Base-by-base conservation (phyloP, 2,113 vertebrate species). In the Passer domesticus region DNA sequence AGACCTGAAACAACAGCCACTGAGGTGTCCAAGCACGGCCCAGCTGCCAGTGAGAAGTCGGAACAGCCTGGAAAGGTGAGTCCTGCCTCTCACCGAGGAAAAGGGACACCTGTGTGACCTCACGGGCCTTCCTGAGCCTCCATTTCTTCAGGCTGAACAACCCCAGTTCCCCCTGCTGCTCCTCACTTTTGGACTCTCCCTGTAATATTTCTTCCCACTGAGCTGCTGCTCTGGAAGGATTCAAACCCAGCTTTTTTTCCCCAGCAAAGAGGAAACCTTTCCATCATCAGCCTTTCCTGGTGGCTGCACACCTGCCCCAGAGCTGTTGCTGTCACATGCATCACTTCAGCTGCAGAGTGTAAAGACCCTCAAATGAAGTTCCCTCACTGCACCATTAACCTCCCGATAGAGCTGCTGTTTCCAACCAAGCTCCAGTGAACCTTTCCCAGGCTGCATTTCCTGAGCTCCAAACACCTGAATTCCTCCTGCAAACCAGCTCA, bases 361-460 rank as follows among this genome's bases (percentile, higher is more conserved):
- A 74, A 87, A 83, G 91, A 83, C 75, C 50, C 63, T 53, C 44
- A 86, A 83, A 83, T 43, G 60, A 74, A 81, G 83, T 43, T 87
- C 47, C 47, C 33, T 91, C 49, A 21, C 47, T 94, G 89, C 83
- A 81, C 73, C 96, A 94, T 94, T 92, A 91, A 81, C 83, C 56
- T 86, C 22, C 89, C 92, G 53, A 81, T 20, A 23, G 21, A 91
- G 33, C 73, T 89, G 27, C 89, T 89, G 9, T 21, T 87, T 64
- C 30, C 77, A 87, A 10, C 50, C 77, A 59, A 70, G 60, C 74
- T 52, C 15, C 77, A 75, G 24, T 1, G 7, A 91, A n/a, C 37
- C 62, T 35, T 56, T 52, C 60, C 37, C 56, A 82, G 41, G 1
- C 60, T 12, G 18, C 10, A 0, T 55, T 88, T 60, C 52, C 67